Evolutionary conservation across 2,797 vertebrate species (phyloP), one percentile per base, ranked within the genome.

Genomic region (Meriones psammophilus): DNA sequence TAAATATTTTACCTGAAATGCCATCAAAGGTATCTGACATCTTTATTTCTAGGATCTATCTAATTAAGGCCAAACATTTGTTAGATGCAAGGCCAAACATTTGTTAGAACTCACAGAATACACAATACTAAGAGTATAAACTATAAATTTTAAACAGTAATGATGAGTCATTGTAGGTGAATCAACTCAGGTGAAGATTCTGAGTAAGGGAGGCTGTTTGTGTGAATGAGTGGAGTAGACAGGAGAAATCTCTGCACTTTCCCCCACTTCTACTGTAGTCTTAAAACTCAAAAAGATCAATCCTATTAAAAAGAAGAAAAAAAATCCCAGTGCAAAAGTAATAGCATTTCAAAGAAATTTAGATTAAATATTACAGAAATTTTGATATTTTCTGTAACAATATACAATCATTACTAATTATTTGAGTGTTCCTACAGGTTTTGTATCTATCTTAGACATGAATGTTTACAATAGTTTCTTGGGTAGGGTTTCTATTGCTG

Each of bases 1-100:
- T 28, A 94, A 89, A 91, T 50, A 95, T 50, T 95, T 64, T 83
- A 60, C 88, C 79, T 80, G 93, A 86, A 83, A 89, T 79, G 60
- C 58, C 28, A 89, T 89, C 54, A 83, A 93, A 89, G 33, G 20
- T 8, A 8, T 58, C 26, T 81, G 46, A 66, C 30, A 14, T 71
- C 28, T 92, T 92, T 90, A 69, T 50, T 90, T 92, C 88, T 87
- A 58, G 17, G 46, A 64, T 84, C 15, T 64, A 80, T 30, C 30
- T 93, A 69, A 60, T 88, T 50, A 96, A 56, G 68, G 26, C 60
- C 71, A 84, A 22, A 69, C 6, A 42, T 33, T 18, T 89, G 5
- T 54, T 54, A 28, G 86, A 33, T n/a, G n/a, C n/a, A 96, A 56
- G 68, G 26, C 60, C 71, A 84, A 22, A 69, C 6, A 42, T 33